Percentiles rank a stretch among this genome's conserved stretches.
These are phyloP conservation scores for Octonoba sinensis DNA, from an alignment of 2,888 invertebrate genomes.

Conservation along the genomic window DNA sequence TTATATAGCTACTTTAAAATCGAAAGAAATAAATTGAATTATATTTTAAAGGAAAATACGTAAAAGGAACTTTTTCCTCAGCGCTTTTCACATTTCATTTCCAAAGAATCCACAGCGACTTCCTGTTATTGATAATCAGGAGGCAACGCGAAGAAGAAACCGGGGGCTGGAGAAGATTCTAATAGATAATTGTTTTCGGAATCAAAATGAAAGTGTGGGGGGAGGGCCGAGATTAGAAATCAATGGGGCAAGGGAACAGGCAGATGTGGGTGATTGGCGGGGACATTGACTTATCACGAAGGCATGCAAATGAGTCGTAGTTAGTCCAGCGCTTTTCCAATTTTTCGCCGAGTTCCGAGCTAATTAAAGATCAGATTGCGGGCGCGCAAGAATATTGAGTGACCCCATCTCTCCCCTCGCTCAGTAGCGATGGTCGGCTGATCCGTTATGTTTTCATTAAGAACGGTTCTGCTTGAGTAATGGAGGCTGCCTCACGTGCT, in stretches of 20 bases:
- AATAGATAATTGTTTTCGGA: constrained; percentile 49
- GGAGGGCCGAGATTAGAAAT: constrained; percentile 36
- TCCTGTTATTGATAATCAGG: too few relatives aligned
- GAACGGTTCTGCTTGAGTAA: constrained; percentile 35
- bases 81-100: too few relatives aligned
- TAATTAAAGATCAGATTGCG: constrained; percentile 62
- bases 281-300: constrained; percentile 62
- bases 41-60: too few relatives aligned
- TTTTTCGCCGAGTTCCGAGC: constrained; percentile 56
- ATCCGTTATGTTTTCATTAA: constrained; percentile 64
- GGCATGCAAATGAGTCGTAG: constrained; percentile 51
- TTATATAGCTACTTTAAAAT: too few relatives aligned
- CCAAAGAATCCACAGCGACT: too few relatives aligned
- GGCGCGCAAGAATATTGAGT: constrained; percentile 46
- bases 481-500: constrained; percentile 8
- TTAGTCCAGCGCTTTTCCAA: constrained; percentile 31
- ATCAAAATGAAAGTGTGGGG: constrained; percentile 12
- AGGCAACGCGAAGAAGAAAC: too few relatives aligned
- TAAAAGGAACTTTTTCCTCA: too few relatives aligned
- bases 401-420: constrained; percentile 9
- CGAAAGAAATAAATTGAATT: too few relatives aligned
- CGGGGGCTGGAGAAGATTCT: too few relatives aligned
- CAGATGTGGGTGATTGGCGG: constrained; percentile 56
- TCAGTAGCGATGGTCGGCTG: constrained; percentile 18
- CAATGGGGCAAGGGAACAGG: constrained; percentile 48